Conservation (phyloP, 2,113 vertebrate genomes). For the Sturnus vulgaris region DNA sequence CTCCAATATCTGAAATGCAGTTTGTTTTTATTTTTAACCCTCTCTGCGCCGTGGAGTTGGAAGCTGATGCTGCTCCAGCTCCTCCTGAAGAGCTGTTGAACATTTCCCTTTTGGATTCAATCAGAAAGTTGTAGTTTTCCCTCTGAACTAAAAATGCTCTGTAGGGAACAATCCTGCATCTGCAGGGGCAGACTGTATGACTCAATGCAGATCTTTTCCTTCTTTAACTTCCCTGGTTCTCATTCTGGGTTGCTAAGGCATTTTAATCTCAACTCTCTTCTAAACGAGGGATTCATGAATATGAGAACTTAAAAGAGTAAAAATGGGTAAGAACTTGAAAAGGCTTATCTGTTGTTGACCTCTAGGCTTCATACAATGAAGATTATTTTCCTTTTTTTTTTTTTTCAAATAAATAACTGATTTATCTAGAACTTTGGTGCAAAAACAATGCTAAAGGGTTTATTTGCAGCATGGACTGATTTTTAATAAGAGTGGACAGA, state of each 20-base stretch:
- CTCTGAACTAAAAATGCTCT: neutral
- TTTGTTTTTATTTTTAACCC: slow-evolving; percentile 10
- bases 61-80: neutral
- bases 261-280: neutral
- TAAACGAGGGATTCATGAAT: neutral
- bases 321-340: neutral
- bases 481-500: neutral
- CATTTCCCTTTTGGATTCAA: neutral
- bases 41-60: neutral
- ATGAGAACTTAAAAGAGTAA: neutral
- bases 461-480: neutral
- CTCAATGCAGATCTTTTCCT: neutral
- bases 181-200: neutral
- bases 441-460: neutral
- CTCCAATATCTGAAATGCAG: neutral
- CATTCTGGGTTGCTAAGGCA: neutral
- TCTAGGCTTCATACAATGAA: neutral
- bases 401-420: neutral
- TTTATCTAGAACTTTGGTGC: neutral
- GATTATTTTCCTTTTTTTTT: neutral
- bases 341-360: neutral
- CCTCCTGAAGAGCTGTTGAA: neutral
- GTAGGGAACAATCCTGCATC: neutral
- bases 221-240: neutral
- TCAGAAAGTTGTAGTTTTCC: neutral